Conservation (phyloP, 2,888 invertebrate species). For the Leucoma salicis region DNA sequence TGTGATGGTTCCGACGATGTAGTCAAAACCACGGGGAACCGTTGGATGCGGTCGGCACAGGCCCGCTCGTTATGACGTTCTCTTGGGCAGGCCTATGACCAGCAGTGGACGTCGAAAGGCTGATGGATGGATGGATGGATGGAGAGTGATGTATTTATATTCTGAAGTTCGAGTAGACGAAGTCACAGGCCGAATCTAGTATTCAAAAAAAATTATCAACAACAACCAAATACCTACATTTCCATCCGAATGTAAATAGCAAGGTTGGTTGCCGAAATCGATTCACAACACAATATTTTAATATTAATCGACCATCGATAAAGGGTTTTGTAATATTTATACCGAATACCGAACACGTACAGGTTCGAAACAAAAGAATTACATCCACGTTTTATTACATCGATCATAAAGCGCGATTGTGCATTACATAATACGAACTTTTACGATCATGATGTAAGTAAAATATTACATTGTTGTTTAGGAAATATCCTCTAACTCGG, state of each 20-base stretch:
- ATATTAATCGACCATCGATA: conserved; percentile 3
- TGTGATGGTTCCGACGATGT: too few species aligned
- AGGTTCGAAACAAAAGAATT: conserved; percentile 17
- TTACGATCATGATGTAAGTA: background rate
- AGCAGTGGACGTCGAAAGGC: too few species aligned
- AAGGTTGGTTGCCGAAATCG: conserved; percentile 9
- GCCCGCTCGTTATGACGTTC: too few species aligned
- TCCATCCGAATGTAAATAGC: conserved; percentile 8
- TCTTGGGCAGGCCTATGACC: too few species aligned
- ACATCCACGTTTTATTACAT: conserved; percentile 7
- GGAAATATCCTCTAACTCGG: background rate
- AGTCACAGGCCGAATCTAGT: too few species aligned
- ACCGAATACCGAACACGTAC: conserved; percentile 9
- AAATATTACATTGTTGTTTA: background rate
- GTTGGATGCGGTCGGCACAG: too few species aligned
- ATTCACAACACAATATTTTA: conserved; percentile 11
- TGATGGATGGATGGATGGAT: too few species aligned
- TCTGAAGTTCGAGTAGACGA: too few species aligned
- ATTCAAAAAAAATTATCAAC: too few species aligned
- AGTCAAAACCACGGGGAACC: too few species aligned
- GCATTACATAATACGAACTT: conserved; percentile 8
- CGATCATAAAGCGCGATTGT: conserved; percentile 13
- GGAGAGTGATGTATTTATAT: too few species aligned
- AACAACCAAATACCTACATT: conserved; percentile 1
- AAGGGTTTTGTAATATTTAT: conserved; percentile 12